Percentiles rank a stretch among this genome's conserved stretches.
These are phyloP conservation scores for Podocnemis expansa DNA, from an alignment of 2,113 vertebrate genomes.

Conservation along the genomic window DNA sequence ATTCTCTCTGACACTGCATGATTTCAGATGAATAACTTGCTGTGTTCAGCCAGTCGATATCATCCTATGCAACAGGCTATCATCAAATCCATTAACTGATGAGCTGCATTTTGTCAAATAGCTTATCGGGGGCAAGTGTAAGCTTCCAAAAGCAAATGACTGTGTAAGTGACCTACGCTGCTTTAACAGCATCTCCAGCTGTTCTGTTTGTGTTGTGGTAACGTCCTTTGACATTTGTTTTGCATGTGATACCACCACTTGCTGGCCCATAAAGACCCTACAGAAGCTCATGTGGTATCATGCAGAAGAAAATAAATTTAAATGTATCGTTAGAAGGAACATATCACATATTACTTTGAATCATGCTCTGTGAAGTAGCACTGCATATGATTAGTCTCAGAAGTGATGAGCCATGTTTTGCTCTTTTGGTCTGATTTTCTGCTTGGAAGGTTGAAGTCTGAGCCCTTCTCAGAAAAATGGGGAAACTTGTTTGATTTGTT, in stretches of 20 bases:
- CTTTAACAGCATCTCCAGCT: background rate
- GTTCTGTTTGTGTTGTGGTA: no score
- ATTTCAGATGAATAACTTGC: background rate
- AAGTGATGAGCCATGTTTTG: background rate
- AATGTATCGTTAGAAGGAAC: background rate
- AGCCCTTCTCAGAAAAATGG: background rate
- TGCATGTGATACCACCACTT: background rate
- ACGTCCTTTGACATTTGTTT: no score
- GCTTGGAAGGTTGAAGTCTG: background rate
- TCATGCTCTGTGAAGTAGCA: background rate
- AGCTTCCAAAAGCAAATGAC: background rate
- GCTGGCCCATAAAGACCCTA: background rate
- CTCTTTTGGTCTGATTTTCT: background rate
- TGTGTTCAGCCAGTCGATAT: background rate
- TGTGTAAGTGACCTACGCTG: background rate
- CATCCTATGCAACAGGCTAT: background rate
- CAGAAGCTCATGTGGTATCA: background rate
- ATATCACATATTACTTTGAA: background rate
- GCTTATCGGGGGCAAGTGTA: background rate
- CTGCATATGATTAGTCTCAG: background rate
- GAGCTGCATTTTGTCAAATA: background rate
- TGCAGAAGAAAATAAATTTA: background rate
- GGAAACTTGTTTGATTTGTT: background rate
- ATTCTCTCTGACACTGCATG: background rate
- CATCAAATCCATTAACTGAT: background rate